Conservation (phyloP, 2,113 vertebrate genomes). For the Myiagra hebetior region DNA sequence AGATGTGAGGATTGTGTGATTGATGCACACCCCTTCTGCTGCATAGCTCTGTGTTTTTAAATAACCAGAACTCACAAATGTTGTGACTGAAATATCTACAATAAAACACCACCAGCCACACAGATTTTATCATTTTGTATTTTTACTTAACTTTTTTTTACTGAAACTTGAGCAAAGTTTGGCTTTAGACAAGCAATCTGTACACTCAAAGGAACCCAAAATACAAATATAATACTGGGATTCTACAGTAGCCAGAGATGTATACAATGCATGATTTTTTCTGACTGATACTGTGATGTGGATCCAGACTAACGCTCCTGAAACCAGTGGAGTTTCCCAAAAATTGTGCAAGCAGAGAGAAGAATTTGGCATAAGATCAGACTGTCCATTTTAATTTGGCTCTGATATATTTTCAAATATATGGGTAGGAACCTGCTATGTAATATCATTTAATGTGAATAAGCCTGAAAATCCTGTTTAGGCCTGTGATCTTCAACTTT, state of each 20-base stretch:
- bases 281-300: not conserved
- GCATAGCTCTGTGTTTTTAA: not conserved
- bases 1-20: not conserved
- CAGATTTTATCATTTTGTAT: not conserved
- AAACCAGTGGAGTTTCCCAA: not conserved
- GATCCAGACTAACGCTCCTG: not conserved
- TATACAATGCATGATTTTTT: not conserved
- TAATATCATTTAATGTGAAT: not conserved
- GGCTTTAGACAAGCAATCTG: not conserved
- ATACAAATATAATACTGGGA: not conserved
- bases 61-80: not conserved
- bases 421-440: not conserved
- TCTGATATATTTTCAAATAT: not conserved
- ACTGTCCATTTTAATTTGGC: not conserved
- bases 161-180: not conserved
- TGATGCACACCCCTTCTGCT: not conserved
- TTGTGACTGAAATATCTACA: not conserved
- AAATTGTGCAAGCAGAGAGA: not conserved
- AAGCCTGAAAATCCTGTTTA: not conserved
- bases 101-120: not conserved
- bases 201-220: not conserved
- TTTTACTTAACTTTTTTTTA: slow-evolving; percentile 2
- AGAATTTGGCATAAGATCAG: not conserved
- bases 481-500: not conserved
- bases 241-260: not conserved